Evolutionary conservation across 1,140 invertebrate genomes (phyloP).

Genomic region (Nephotettix cincticeps): DNA sequence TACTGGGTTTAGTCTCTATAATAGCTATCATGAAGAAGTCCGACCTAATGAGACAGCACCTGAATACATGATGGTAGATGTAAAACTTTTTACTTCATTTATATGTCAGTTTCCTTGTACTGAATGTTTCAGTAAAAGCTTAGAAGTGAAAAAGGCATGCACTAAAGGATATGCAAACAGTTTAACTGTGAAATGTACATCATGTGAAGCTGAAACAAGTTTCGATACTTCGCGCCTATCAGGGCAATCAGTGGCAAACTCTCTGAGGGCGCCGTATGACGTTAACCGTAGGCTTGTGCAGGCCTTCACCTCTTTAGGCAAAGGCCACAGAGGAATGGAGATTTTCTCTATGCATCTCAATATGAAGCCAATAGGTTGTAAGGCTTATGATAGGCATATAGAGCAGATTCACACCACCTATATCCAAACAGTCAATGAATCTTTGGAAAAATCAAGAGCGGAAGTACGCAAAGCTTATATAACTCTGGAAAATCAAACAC

Average conservation of each 20-base stretch:
- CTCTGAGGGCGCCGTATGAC: background rate
- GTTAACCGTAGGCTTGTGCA: background rate
- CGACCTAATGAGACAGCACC: background rate
- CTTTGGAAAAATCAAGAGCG: background rate
- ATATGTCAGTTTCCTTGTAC: background rate
- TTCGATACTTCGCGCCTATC: background rate
- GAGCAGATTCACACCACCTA: slow-evolving; percentile 2
- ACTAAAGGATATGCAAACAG: background rate
- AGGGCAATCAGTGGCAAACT: background rate
- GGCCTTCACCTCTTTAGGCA: slow-evolving; percentile 7
- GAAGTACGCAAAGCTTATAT: background rate
- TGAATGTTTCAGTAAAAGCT: slow-evolving; percentile 4
- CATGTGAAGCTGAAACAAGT: background rate
- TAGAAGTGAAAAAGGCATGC: background rate
- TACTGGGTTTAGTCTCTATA: too few relatives aligned
- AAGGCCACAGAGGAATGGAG: slow-evolving; percentile 6
- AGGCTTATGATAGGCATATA: background rate
- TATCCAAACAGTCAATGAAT: background rate
- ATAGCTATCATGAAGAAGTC: background rate
- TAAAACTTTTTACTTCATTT: background rate
- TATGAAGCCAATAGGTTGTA: background rate
- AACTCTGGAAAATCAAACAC: background rate
- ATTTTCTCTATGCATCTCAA: background rate
- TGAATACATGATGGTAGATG: background rate
- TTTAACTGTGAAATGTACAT: background rate